A percentile compares a stretch with the other conserved stretches of the same genome.
Conservation (phyloP, 2,888 invertebrate species). For the Lingula anatina region DNA sequence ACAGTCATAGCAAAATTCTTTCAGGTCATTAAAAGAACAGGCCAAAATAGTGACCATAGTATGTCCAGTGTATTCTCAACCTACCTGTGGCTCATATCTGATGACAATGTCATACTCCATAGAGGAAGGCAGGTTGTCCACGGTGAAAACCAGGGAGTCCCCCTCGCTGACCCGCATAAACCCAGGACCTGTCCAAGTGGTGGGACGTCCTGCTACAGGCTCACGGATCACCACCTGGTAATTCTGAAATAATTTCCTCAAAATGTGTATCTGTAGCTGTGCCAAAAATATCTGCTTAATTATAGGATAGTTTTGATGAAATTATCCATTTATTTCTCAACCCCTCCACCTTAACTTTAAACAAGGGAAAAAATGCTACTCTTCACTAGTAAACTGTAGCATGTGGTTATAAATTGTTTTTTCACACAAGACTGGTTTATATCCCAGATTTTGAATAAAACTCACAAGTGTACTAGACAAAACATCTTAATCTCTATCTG, state of each 20-base stretch:
- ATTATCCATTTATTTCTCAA: too few species aligned
- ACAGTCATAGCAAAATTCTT: too few species aligned
- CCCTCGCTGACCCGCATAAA: slow-evolving; percentile 83
- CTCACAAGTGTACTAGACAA: not conserved
- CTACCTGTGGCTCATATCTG: slow-evolving; percentile 77
- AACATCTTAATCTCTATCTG: too few species aligned
- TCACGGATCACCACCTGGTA: slow-evolving; percentile 74
- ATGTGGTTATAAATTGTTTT: not conserved
- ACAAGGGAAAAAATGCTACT: too few species aligned
- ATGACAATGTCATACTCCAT: slow-evolving; percentile 88
- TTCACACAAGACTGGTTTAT: not conserved
- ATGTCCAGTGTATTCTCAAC: slow-evolving; percentile 68
- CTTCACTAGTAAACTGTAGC: too few species aligned
- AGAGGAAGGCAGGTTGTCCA: slow-evolving; percentile 74
- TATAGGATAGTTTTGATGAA: too few species aligned
- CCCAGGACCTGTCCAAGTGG: slow-evolving; percentile 90
- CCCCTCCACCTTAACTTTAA: too few species aligned
- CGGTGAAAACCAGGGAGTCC: slow-evolving; percentile 74
- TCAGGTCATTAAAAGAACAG: too few species aligned
- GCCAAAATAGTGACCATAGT: too few species aligned
- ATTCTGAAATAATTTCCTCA: slow-evolving; percentile 56
- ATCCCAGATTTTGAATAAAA: slow-evolving; percentile 1
- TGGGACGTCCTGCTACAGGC: slow-evolving; percentile 24
- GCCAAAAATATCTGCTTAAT: too few species aligned
- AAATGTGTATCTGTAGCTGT: too few species aligned